Conservation (phyloP, 1,140 invertebrate genomes). For the Nymphalis io region DNA sequence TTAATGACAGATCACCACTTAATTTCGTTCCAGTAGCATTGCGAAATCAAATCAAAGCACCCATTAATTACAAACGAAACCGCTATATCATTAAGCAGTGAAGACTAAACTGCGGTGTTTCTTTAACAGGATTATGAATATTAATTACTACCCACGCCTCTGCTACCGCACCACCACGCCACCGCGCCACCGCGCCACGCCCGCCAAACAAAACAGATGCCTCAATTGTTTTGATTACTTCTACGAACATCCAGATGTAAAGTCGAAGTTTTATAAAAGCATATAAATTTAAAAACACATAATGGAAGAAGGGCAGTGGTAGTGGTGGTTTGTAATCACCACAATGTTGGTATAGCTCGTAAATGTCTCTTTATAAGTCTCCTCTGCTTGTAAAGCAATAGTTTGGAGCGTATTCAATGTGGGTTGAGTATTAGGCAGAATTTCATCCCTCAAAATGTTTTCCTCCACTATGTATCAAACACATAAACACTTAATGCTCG, state of each 20-base stretch:
- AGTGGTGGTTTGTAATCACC: no score
- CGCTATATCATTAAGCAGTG: slow-evolving; percentile 36
- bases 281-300: neutral
- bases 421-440: no score
- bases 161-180: slow-evolving; percentile 4
- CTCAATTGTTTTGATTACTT: slow-evolving; percentile 33
- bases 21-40: neutral
- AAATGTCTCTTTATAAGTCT: no score
- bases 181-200: neutral
- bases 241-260: slow-evolving; percentile 14
- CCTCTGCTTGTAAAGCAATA: no score
- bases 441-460: no score
- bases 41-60: slow-evolving; percentile 12
- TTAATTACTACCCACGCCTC: slow-evolving; percentile 38
- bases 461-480: no score
- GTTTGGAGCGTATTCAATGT: no score
- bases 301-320: no score
- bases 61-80: slow-evolving; percentile 24
- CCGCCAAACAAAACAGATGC: slow-evolving; percentile 37
- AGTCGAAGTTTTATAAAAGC: neutral
- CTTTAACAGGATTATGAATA: slow-evolving; percentile 47
- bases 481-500: no score
- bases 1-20: neutral
- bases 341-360: no score
- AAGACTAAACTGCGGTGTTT: slow-evolving; percentile 34